Conservation (phyloP, 1,140 invertebrate species). For the Euwallacea fornicatus region DNA sequence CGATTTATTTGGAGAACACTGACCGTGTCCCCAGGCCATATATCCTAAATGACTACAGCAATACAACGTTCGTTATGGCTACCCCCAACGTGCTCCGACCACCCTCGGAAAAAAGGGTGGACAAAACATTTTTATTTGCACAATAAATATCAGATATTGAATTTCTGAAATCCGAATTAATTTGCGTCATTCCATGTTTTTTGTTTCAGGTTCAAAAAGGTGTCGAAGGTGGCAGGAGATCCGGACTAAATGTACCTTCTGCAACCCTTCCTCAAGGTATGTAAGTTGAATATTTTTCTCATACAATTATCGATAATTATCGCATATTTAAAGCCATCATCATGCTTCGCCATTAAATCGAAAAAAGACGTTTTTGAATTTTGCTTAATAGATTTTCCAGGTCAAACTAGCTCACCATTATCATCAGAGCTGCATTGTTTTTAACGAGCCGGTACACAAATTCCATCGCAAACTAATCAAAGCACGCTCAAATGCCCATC, state of each 20-base stretch:
- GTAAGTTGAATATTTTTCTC: background rate
- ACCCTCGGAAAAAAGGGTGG: conserved; percentile 14
- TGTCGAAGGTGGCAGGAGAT: background rate
- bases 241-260: background rate
- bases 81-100: conserved; percentile 19
- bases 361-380: background rate
- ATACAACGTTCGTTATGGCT: conserved; percentile 36
- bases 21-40: conserved; percentile 34
- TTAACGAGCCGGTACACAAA: conserved; percentile 1
- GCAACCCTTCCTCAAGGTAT: conserved; percentile 6
- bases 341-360: background rate
- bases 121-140: conserved; percentile 32
- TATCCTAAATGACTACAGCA: conserved; percentile 35
- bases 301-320: too few relatives aligned
- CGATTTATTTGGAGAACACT: conserved; percentile 32
- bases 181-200: background rate
- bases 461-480: conserved; percentile 20
- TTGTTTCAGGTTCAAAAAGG: background rate
- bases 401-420: background rate
- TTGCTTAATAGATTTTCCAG: too few relatives aligned
- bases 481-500: conserved; percentile 15
- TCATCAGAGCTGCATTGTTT: background rate
- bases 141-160: conserved; percentile 25
- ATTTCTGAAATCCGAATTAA: background rate
- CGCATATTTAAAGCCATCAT: too few relatives aligned